Percentiles rank a stretch among this genome's conserved stretches.
phyloP scores from a whole-genome alignment of 2,113 vertebrate genomes.

The Syrrhaptes paradoxus region DNA sequence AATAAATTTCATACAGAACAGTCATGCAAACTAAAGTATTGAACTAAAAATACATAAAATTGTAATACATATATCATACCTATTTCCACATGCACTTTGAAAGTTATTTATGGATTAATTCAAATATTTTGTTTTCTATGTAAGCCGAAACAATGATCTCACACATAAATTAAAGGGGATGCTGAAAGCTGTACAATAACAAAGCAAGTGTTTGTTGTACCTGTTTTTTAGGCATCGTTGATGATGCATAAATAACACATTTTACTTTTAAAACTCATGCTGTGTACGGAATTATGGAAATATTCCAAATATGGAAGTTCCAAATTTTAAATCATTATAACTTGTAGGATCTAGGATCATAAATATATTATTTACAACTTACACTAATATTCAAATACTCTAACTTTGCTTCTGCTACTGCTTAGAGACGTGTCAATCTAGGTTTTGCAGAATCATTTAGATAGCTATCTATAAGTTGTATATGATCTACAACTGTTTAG shows the following conservation, averaged over 20 bases:
- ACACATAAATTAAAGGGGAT: neutral
- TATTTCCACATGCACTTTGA: neutral
- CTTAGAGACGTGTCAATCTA: neutral
- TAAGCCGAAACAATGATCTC: neutral
- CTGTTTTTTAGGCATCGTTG: neutral
- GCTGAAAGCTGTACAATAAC: neutral
- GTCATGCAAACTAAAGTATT: neutral
- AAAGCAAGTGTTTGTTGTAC: neutral
- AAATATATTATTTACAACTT: neutral
- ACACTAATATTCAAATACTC: neutral
- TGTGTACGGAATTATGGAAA: rapidly evolving
- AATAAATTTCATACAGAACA: neutral
- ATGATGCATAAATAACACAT: neutral
- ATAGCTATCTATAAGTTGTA: neutral
- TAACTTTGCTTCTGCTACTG: neutral
- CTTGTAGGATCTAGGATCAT: neutral
- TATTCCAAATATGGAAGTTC: neutral
- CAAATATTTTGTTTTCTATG: neutral
- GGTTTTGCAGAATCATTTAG: neutral
- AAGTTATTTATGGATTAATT: neutral
- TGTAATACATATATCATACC: rapidly evolving
- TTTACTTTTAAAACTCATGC: neutral
- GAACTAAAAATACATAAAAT: neutral
- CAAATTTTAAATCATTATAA: neutral
- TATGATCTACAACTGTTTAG: neutral